A percentile compares a stretch with the other conserved stretches of the same genome.
phyloP scores from a whole-genome alignment of 2,888 invertebrate species.

The Eilema depressum region DNA sequence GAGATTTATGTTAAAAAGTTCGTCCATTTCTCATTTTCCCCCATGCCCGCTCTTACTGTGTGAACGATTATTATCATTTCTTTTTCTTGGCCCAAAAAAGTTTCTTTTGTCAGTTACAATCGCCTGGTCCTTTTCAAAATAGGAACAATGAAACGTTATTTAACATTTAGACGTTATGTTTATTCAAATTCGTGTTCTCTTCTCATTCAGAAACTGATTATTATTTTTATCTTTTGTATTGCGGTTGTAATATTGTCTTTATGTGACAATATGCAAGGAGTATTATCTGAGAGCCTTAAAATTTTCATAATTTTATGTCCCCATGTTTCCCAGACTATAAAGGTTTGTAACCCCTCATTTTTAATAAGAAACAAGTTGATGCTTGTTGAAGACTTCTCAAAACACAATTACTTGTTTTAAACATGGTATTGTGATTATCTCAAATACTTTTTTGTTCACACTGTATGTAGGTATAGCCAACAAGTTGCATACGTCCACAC shows the following conservation, averaged over 20 bases:
- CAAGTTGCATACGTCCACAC: too few species aligned
- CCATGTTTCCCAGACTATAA: not conserved
- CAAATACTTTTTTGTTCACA: too few species aligned
- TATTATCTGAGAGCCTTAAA: not conserved
- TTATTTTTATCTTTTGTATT: constrained; percentile 27
- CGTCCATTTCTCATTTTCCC: constrained; percentile 80
- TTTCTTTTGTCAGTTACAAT: constrained; percentile 60
- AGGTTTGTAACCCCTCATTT: not conserved
- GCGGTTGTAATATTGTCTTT: constrained; percentile 20
- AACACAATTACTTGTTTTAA: too few species aligned
- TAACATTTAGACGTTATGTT: constrained; percentile 50
- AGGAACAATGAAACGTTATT: constrained; percentile 52
- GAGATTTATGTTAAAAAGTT: constrained; percentile 86
- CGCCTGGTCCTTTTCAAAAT: constrained; percentile 55
- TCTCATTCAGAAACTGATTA: constrained; percentile 29
- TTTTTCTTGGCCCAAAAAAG: constrained; percentile 57
- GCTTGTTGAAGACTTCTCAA: too few species aligned
- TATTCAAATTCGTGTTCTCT: constrained; percentile 40
- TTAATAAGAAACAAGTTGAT: too few species aligned
- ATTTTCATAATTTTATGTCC: not conserved
- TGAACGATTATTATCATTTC: constrained; percentile 84
- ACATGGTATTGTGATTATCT: too few species aligned
- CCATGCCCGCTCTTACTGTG: constrained; percentile 64
- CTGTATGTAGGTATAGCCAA: too few species aligned
- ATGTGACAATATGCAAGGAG: not conserved